Base-by-base conservation (phyloP, 2,888 invertebrate species). In the Trileptium ribeirensis region DNA sequence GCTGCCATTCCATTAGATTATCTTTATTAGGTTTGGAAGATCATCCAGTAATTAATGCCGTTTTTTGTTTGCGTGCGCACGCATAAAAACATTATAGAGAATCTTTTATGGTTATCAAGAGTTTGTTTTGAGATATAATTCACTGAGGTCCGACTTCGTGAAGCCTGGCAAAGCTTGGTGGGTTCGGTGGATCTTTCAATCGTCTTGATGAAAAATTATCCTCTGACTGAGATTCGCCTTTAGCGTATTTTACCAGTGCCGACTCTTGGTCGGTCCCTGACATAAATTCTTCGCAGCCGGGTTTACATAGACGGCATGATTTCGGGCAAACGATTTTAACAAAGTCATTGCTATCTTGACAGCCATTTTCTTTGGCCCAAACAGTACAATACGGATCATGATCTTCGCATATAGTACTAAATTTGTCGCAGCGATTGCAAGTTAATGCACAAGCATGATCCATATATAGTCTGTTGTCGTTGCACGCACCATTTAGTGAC, bases 281-380 rank as follows among this genome's bases (percentile, higher is more conserved):
- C 8, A 15, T 24, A 51, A 51, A 51, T 24, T 8, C 51, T 24
- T 51, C 51, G 24, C 51, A 51, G 8, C 51, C 51, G 24, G 51
- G 38, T n/a, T 38, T 34, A 38, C 77, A 75, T 8, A 38, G n/a
- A 8, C 38, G 34, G 39, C 77, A 75, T n/a, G 77, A 29, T 36
- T 75, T 75, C 8, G 77, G 77, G 77, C 77, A 75, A 36, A 75
- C 77, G 39, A 39, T 39, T 24, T 39, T 36, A n/a, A 75, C 39
- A 36, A 38, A 75, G 29, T 75, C 77, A n/a, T 36, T n/a, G 3
- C 39, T 29, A 39, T n/a, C 34, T 33, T 39, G n/a, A 36, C 39
- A 36, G n/a, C 77, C 77, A 36, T 75, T 75, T 24, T 51, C 51
- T 24, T 36, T 29, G 34, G 37, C 3, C 77, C 77, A 75, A 3